phyloP scores from a whole-genome alignment of 2,113 vertebrate species.

The Bubo blakistoni region DNA sequence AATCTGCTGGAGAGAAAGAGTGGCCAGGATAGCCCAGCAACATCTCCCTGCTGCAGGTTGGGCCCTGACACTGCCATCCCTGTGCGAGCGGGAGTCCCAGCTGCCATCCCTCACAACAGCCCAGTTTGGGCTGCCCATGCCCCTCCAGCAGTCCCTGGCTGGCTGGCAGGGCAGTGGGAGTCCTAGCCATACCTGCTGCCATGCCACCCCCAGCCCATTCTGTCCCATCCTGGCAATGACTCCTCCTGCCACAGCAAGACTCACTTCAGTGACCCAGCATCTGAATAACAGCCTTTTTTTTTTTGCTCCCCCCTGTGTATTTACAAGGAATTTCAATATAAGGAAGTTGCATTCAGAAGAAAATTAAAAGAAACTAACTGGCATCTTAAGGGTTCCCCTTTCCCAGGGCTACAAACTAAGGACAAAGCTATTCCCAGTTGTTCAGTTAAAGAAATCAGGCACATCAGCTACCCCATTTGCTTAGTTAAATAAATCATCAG shows the following conservation, averaged over 20 bases:
- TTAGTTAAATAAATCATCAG: neutral
- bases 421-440: neutral
- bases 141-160: no score
- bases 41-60: accelerated
- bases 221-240: accelerated
- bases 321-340: neutral
- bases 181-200: accelerated
- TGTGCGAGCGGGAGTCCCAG: accelerated
- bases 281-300: neutral
- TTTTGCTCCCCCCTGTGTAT: accelerated
- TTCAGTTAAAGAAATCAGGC: neutral
- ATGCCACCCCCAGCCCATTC: neutral
- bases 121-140: accelerated
- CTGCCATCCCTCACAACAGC: neutral
- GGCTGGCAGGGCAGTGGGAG: neutral
- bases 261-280: neutral
- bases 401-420: neutral
- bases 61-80: no score
- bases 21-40: neutral
- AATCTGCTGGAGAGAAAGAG: neutral
- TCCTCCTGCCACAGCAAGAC: accelerated
- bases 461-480: neutral
- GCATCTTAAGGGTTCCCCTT: neutral
- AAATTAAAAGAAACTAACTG: neutral
- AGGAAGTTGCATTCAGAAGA: neutral